These are phyloP conservation scores for Tachina lurida DNA, from an alignment of 2,888 invertebrate genomes.

Conservation along the genomic window DNA sequence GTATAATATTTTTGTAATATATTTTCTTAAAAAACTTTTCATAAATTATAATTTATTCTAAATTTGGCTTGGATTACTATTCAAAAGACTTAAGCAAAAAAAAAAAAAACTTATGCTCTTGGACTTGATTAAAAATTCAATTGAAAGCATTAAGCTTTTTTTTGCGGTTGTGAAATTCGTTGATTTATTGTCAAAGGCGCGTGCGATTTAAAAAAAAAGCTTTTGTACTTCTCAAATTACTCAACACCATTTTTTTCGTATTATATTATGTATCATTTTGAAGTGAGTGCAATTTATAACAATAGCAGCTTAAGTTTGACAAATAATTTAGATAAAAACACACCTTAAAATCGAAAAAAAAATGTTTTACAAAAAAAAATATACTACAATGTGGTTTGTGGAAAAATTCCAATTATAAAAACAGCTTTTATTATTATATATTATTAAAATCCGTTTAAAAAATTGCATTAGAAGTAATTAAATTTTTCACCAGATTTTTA, in stretches of 20 bases:
- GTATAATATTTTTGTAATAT: too few relatives aligned
- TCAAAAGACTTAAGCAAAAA: background rate
- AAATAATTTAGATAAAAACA: conserved; percentile 55
- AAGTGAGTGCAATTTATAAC: conserved; percentile 50
- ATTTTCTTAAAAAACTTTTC: background rate
- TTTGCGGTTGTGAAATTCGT: conserved; percentile 45
- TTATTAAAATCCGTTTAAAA: background rate
- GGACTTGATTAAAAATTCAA: background rate
- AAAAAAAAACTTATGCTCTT: background rate
- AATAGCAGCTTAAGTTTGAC: conserved; percentile 58
- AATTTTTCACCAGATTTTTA: too few relatives aligned
- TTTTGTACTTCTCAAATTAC: conserved; percentile 26
- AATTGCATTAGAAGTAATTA: too few relatives aligned
- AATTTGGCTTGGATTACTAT: background rate
- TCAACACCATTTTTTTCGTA: conserved; percentile 30
- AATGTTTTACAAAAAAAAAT: background rate
- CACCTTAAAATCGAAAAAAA: conserved; percentile 57
- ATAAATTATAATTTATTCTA: background rate
- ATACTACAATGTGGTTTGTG: background rate
- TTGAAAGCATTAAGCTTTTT: conserved; percentile 7
- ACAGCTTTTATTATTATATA: background rate
- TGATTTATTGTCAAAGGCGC: conserved; percentile 58
- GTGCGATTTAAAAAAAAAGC: conserved; percentile 36
- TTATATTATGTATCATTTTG: background rate
- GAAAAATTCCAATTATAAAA: background rate